A percentile compares a stretch with the other conserved stretches of the same genome.
phyloP scores from a whole-genome alignment of 2,113 vertebrate species.

The Macrotis lagotis region DNA sequence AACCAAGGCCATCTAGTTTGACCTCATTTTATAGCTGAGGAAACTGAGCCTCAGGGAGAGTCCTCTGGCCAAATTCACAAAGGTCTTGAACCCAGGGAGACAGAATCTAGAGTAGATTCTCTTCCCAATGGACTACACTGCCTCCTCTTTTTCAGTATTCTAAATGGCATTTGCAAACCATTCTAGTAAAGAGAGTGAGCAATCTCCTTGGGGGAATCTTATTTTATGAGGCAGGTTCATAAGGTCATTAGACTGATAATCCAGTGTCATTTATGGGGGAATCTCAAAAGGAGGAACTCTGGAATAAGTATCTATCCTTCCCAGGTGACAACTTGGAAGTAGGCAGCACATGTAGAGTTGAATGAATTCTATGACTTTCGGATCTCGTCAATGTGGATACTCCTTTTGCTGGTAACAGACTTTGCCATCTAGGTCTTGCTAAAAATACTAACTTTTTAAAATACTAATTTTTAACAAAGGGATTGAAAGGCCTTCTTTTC shows the following conservation, averaged over 20 bases:
- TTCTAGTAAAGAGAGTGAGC: background rate
- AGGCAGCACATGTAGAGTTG: background rate
- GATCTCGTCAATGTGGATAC: background rate
- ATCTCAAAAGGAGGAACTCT: background rate
- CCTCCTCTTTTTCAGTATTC: background rate
- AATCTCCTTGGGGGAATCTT: background rate
- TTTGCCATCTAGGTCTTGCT: background rate
- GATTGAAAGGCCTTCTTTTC: background rate
- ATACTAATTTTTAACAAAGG: background rate
- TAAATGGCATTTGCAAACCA: background rate
- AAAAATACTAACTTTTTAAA: too few relatives aligned
- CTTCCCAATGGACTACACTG: background rate
- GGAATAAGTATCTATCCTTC: background rate
- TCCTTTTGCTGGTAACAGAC: background rate
- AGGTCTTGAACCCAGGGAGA: background rate
- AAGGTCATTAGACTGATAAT: too few relatives aligned
- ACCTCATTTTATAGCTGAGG: background rate
- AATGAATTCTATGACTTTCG: background rate
- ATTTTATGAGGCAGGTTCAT: background rate
- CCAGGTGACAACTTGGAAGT: background rate
- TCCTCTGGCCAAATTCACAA: background rate
- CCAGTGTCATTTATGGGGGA: background rate
- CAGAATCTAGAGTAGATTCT: background rate
- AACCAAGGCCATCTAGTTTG: background rate
- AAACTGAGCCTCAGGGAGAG: background rate